A percentile compares a stretch with the other conserved stretches of the same genome.
These are phyloP conservation scores for Aphelenchoides besseyi DNA, from an alignment of 1,140 invertebrate genomes.

Conservation along the genomic window DNA sequence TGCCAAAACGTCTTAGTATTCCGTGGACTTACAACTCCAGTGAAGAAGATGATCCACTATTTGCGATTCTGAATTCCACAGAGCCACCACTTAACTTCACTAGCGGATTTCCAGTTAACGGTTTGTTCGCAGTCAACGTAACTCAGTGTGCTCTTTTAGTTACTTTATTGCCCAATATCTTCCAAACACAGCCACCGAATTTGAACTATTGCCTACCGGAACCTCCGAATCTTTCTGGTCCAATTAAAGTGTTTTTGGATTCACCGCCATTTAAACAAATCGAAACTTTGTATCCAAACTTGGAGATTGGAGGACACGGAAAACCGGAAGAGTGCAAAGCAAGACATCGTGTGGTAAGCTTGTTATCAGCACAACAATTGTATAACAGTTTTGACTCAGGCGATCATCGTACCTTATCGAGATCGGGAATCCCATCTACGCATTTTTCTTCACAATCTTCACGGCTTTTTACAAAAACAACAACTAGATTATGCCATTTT, in stretches of 20 bases:
- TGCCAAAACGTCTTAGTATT: background rate
- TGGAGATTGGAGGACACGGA: conserved; percentile 56
- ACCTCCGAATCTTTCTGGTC: conserved; percentile 47
- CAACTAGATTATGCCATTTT: conserved; percentile 83
- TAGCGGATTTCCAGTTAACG: background rate
- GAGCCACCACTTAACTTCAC: background rate
- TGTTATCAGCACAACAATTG: background rate
- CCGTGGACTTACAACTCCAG: background rate
- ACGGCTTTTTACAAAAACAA: conserved; percentile 56
- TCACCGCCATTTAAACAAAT: conserved; percentile 40
- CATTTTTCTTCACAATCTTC: conserved; percentile 59
- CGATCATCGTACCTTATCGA: conserved; percentile 29
- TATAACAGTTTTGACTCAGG: background rate
- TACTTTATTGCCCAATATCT: background rate
- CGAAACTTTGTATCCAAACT: conserved; percentile 49
- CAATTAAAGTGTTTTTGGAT: conserved; percentile 58
- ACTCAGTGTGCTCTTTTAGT: conserved; percentile 1
- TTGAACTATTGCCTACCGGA: conserved; percentile 18
- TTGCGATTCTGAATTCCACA: background rate
- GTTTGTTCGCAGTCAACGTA: background rate
- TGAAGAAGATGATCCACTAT: background rate
- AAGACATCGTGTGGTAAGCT: conserved; percentile 51
- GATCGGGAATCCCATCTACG: conserved; percentile 54
- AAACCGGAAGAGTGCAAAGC: conserved; percentile 47
- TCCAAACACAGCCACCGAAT: background rate